These are phyloP conservation scores for Muntiacus muntjak DNA, from an alignment of 2,113 vertebrate genomes.

Conservation along the genomic window DNA sequence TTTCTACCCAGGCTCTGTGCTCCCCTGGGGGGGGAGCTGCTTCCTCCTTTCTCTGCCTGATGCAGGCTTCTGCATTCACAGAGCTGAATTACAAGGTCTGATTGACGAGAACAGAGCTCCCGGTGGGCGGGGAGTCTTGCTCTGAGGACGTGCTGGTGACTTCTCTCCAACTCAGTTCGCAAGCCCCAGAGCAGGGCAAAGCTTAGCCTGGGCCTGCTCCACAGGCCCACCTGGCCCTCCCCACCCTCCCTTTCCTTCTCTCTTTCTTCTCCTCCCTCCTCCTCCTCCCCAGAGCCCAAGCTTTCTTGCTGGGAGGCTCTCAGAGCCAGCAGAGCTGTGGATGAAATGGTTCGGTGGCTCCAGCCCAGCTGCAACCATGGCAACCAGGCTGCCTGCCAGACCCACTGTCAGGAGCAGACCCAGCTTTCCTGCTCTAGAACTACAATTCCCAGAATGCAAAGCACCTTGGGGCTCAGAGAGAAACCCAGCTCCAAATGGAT, in stretches of 20 bases:
- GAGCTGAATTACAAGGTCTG: conserved; percentile 35
- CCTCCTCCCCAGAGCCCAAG: conserved; percentile 64
- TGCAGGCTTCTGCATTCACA: background rate
- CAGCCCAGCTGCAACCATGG: conserved; percentile 72
- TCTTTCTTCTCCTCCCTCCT: background rate
- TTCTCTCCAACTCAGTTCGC: background rate
- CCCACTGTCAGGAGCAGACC: conserved; percentile 33
- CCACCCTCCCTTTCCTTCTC: background rate
- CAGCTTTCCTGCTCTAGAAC: conserved; percentile 34
- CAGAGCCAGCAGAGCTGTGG: conserved; percentile 65
- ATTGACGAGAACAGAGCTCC: background rate
- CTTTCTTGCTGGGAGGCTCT: conserved; percentile 70
- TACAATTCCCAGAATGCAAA: conserved; percentile 71
- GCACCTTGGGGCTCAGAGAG: background rate
- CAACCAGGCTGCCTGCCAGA: conserved; percentile 75
- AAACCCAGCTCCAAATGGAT: background rate
- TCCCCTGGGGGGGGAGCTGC: background rate
- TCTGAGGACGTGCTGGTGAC: background rate
- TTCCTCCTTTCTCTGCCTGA: background rate
- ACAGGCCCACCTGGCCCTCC: background rate
- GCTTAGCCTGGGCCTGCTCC: conserved; percentile 35
- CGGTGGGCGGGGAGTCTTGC: background rate
- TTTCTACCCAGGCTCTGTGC: background rate
- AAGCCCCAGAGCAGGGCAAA: background rate
- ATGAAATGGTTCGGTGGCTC: conserved; percentile 76